phyloP scores from a whole-genome alignment of 2,888 invertebrate species.

The Yponomeuta malinellus region DNA sequence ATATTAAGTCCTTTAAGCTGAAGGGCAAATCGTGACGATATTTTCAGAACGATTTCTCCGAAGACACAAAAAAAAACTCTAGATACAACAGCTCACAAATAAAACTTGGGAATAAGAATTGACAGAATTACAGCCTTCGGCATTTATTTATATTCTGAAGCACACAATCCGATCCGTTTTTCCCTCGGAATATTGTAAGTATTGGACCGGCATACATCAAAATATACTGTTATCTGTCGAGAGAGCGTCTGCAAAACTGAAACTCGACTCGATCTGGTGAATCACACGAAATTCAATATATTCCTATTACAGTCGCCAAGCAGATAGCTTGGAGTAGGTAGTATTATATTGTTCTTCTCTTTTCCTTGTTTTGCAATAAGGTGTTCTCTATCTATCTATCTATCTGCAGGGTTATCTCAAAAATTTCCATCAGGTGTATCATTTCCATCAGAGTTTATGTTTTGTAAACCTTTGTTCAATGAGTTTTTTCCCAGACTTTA shows the following conservation, averaged over 20 bases:
- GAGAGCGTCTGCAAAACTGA: not conserved
- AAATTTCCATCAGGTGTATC: too few relatives aligned
- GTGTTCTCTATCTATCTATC: too few relatives aligned
- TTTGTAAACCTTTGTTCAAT: too few relatives aligned
- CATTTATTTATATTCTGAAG: slow-evolving; percentile 8
- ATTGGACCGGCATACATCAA: not conserved
- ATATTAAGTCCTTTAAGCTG: not conserved
- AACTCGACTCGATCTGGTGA: not conserved
- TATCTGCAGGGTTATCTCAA: too few relatives aligned
- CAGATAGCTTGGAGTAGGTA: too few relatives aligned
- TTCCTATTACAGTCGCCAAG: too few relatives aligned
- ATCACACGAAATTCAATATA: too few relatives aligned
- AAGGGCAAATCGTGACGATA: slow-evolving; percentile 4
- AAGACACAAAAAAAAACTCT: not conserved
- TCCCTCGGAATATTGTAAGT: not conserved
- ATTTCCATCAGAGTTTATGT: too few relatives aligned
- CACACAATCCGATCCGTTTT: not conserved
- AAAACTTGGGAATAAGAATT: slow-evolving; percentile 2
- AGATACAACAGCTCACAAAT: not conserved
- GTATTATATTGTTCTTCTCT: too few relatives aligned
- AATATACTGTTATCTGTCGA: not conserved
- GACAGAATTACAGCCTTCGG: slow-evolving; percentile 4
- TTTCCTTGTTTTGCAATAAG: too few relatives aligned
- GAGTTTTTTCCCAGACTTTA: too few relatives aligned
- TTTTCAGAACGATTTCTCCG: not conserved